These are phyloP conservation scores for Platycercus adscitus DNA, from an alignment of 2,113 vertebrate genomes.

Conservation along the genomic window DNA sequence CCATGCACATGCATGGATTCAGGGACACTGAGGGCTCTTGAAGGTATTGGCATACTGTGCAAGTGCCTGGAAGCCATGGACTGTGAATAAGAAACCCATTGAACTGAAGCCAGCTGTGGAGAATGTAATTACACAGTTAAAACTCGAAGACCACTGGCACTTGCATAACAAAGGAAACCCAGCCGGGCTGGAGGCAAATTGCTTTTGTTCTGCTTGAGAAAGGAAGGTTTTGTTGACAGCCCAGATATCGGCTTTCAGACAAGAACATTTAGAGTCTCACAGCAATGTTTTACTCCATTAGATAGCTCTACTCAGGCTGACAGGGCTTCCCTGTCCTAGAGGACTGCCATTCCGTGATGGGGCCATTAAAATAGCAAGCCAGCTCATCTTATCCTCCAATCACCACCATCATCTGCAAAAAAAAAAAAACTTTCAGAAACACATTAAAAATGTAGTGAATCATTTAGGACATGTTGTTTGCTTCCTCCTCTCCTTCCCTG, in stretches of 20 bases:
- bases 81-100: not conserved
- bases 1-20: fast-evolving
- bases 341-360: not conserved
- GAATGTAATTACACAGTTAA: not conserved
- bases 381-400: not conserved
- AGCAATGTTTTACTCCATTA: not conserved
- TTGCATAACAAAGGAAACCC: not conserved
- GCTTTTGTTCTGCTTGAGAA: conserved; percentile 9
- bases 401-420: not conserved
- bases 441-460: not conserved
- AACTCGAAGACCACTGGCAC: not conserved
- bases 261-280: not conserved
- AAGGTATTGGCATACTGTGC: not conserved
- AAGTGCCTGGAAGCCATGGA: not conserved
- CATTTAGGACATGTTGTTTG: not conserved
- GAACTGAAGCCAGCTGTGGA: not conserved
- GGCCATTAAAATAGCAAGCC: not conserved
- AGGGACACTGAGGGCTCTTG: not conserved
- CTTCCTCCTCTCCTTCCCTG: not conserved
- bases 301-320: not conserved
- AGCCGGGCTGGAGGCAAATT: not conserved
- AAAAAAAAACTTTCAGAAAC: not conserved
- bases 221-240: not conserved
- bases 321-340: not conserved
- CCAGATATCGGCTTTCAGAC: not conserved